Conservation (phyloP, 2,888 invertebrate species). For the Troides oblongomaculatus region DNA sequence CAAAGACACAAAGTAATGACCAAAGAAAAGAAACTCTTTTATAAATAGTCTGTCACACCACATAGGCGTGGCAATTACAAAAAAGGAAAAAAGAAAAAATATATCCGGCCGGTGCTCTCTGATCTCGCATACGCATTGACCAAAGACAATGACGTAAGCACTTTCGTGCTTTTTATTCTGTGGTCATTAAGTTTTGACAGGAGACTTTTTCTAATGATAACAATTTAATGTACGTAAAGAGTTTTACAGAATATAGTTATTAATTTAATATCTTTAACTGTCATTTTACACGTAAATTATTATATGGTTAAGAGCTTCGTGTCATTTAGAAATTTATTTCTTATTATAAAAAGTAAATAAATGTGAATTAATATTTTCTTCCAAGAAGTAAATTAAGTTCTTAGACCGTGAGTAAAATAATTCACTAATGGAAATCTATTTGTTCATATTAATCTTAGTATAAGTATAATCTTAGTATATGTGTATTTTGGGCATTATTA, state of each 20-base stretch:
- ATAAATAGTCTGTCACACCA: slow-evolving; percentile 29
- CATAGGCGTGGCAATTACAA: slow-evolving; percentile 23
- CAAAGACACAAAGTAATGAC: slow-evolving; percentile 30
- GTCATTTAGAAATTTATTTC: slow-evolving; percentile 4
- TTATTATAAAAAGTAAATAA: slow-evolving; percentile 4
- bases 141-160: slow-evolving; percentile 29
- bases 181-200: slow-evolving; percentile 18
- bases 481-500: too few species aligned
- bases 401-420: too few species aligned
- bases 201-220: slow-evolving; percentile 19
- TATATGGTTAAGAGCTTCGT: slow-evolving; percentile 10
- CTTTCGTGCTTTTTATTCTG: slow-evolving; percentile 19
- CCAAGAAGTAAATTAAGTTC: too few species aligned
- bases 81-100: slow-evolving; percentile 17
- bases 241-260: slow-evolving; percentile 16
- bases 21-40: slow-evolving; percentile 29
- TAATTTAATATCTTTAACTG: slow-evolving; percentile 15
- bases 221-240: slow-evolving; percentile 18
- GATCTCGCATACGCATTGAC: slow-evolving; percentile 21
- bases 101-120: slow-evolving; percentile 10
- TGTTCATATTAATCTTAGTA: too few species aligned
- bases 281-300: slow-evolving; percentile 1
- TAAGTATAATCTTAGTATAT: too few species aligned
- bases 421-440: too few species aligned
- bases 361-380: too few species aligned